A percentile compares a stretch with the other conserved stretches of the same genome.
Conservation (phyloP, 1,140 invertebrate genomes). For the Platorchestia sp. region DNA sequence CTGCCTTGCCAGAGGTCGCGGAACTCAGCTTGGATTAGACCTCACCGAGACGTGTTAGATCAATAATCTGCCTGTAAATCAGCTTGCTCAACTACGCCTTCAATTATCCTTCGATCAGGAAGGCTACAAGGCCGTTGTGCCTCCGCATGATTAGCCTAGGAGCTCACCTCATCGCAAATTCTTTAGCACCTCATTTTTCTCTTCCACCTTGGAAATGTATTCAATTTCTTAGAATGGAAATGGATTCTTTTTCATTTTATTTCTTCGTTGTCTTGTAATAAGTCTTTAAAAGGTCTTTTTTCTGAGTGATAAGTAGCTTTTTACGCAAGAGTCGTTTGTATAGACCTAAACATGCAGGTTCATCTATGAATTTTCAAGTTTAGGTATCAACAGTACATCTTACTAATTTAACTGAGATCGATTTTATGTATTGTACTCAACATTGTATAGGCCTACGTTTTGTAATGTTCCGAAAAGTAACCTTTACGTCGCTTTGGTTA, state of each 20-base stretch:
- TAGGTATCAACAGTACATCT: no score
- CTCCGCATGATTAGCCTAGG: not conserved
- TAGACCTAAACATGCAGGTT: no score
- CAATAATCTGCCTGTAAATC: not conserved
- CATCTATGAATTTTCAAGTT: no score
- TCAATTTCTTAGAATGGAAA: not conserved
- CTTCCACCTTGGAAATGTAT: not conserved
- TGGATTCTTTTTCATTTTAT: not conserved
- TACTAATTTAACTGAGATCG: no score
- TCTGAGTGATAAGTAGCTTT: no score
- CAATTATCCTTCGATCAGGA: not conserved
- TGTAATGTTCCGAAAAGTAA: no score
- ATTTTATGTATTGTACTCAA: no score
- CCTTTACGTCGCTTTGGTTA: no score
- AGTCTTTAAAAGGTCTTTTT: no score
- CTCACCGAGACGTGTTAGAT: not conserved
- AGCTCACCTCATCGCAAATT: not conserved
- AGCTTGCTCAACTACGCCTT: not conserved
- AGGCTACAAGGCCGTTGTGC: not conserved
- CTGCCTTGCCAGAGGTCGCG: not conserved
- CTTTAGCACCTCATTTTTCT: conserved; percentile 6
- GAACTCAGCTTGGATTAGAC: not conserved
- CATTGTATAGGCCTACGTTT: no score
- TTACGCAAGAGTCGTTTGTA: no score
- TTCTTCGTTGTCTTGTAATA: no score